phyloP scores from a whole-genome alignment of 2,113 vertebrate species.

The Sciurus niger region DNA sequence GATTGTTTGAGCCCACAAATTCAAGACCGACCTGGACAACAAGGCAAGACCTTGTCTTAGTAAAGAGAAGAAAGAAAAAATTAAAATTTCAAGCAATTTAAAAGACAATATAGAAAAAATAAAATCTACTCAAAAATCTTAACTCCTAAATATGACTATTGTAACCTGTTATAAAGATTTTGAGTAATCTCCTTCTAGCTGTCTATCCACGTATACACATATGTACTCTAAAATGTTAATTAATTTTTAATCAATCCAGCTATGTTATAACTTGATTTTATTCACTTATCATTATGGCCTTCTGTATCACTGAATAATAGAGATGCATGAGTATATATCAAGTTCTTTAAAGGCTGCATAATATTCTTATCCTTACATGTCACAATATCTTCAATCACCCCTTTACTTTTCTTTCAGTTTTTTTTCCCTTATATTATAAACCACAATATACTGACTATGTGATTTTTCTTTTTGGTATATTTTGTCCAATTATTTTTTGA shows the following conservation, averaged over 20 bases:
- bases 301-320: neutral
- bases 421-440: slow-evolving; percentile 4
- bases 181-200: neutral
- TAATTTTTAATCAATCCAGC: neutral
- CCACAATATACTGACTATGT: neutral
- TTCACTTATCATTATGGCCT: neutral
- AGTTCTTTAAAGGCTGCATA: neutral
- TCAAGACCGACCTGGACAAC: no score
- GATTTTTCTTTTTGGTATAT: neutral
- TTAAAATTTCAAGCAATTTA: no score
- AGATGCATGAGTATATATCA: neutral
- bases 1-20: no score
- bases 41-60: no score
- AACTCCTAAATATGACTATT: neutral
- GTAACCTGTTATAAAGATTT: neutral
- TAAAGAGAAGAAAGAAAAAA: no score
- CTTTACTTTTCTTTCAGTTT: neutral
- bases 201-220: neutral
- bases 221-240: slow-evolving; percentile 36
- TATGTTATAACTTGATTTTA: slow-evolving; percentile 19
- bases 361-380: neutral
- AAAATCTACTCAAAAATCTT: neutral
- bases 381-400: neutral
- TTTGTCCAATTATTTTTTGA: slow-evolving; percentile 33
- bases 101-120: neutral